These are phyloP conservation scores for Phalera bucephala DNA, from an alignment of 2,888 invertebrate genomes.

Conservation along the genomic window DNA sequence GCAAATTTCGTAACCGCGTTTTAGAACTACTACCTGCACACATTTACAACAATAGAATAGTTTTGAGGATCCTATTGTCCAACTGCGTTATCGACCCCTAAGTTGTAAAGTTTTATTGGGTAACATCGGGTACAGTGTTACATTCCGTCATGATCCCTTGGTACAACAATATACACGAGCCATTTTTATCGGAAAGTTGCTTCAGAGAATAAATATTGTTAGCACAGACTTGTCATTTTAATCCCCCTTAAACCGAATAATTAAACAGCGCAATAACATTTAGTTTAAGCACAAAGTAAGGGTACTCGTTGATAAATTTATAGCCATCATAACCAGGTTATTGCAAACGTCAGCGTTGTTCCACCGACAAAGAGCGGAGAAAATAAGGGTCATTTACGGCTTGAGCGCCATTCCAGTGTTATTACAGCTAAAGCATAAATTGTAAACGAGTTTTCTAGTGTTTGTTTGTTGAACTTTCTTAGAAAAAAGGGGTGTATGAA, in stretches of 20 bases:
- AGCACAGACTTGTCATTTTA: background rate
- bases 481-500: background rate
- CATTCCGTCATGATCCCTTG: too few relatives aligned
- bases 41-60: conserved; percentile 36
- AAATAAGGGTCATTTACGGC: conserved; percentile 5
- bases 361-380: conserved; percentile 1
- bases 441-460: background rate
- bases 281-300: conserved; percentile 31
- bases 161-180: too few relatives aligned
- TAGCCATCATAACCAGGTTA: conserved; percentile 41
- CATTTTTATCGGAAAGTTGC: too few relatives aligned
- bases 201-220: too few relatives aligned
- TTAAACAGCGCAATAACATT: conserved; percentile 8
- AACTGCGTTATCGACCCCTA: conserved; percentile 13
- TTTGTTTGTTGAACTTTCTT: background rate
- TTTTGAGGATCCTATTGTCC: conserved; percentile 42
- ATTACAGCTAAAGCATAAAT: background rate
- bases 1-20: conserved; percentile 60
- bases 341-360: conserved; percentile 22
- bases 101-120: conserved; percentile 9
- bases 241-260: background rate
- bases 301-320: conserved; percentile 38
- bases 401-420: background rate
- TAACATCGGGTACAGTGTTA: background rate
- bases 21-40: conserved; percentile 56